Evolutionary conservation across 2,888 invertebrate species (phyloP), one percentile per base, ranked within the genome.

Genomic region (Meiosimyza platycephala): DNA sequence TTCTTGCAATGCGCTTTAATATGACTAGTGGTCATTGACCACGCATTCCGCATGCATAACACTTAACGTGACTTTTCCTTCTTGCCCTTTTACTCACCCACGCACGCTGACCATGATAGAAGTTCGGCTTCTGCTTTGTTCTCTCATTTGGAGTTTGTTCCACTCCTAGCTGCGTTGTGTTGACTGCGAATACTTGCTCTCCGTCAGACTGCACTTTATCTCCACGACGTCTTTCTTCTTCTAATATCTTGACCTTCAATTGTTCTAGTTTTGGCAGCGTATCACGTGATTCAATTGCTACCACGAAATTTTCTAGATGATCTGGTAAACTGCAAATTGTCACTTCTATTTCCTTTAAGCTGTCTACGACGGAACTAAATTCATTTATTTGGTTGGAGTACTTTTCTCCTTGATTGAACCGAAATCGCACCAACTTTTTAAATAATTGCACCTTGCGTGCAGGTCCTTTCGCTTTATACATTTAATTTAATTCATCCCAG

Each of bases 381-480:
- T 60, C 54, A 70, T 70, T 70, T 52, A 70, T 57, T 63, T 63
- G 70, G 7, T 40, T 9, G 18, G 60, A 18, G 33, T n/a, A 67
- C 51, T 62, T 72, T 55, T 72, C 54, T 13, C 48, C 15, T 22
- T 15, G 18, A 50, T 73, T 71, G 50, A 75, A 64, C 55, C 71
- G 50, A 65, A 71, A 75, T 7, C 52, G 22, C 9, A 72, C 69
- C 4, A 73, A 51, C 54, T 65, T 57, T 40, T 73, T 75, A 51
- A 75, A 73, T 18, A 75, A 64, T 15, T 59, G 68, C 7, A 73
- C 75, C 62, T 75, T 73, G 11, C 69, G 51, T n/a, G 75, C 72
- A 13, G 75, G 73, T 16, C 72, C 73, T 7, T 63, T 50, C 13
- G 67, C 67, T 50, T 72, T 71, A 22, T 22, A 22, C 22, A 22